Conservation (phyloP, 2,113 vertebrate species). For the Panthera tigris region DNA sequence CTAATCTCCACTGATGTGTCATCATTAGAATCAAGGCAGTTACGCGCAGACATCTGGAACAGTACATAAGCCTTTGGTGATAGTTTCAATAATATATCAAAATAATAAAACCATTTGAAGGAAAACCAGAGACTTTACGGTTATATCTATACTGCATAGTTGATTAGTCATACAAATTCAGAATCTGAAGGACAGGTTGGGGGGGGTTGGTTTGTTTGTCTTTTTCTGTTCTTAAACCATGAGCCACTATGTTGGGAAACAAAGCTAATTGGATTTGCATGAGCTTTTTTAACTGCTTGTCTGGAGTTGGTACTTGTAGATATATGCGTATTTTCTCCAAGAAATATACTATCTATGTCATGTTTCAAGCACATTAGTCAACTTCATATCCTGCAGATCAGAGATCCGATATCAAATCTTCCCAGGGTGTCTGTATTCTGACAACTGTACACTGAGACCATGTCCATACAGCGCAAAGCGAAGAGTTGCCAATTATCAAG, state of each 20-base stretch:
- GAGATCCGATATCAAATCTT: conserved; percentile 67
- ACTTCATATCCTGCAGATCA: conserved; percentile 71
- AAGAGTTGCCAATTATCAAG: conserved; percentile 47
- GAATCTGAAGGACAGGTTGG: not conserved
- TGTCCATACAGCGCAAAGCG: not conserved
- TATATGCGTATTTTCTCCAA: conserved; percentile 49
- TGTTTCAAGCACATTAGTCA: conserved; percentile 59
- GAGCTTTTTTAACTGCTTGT: not conserved
- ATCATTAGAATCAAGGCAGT: not conserved
- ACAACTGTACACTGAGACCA: conserved; percentile 48
- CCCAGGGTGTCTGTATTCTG: conserved; percentile 72
- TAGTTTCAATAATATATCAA: not conserved
- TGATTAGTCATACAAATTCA: not conserved
- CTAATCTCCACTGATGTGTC: not conserved
- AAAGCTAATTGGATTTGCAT: not conserved
- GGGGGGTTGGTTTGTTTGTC: not conserved
- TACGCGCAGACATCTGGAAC: not conserved
- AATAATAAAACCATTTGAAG: conserved; percentile 12
- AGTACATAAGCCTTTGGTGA: not conserved
- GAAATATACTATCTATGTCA: not conserved
- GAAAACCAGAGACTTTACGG: not conserved
- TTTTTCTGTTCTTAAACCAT: not conserved
- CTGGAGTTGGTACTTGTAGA: not conserved
- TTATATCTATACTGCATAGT: not conserved
- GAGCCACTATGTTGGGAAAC: not conserved